Base-by-base conservation (phyloP, 1,140 invertebrate species). In the Watersipora subatra region DNA sequence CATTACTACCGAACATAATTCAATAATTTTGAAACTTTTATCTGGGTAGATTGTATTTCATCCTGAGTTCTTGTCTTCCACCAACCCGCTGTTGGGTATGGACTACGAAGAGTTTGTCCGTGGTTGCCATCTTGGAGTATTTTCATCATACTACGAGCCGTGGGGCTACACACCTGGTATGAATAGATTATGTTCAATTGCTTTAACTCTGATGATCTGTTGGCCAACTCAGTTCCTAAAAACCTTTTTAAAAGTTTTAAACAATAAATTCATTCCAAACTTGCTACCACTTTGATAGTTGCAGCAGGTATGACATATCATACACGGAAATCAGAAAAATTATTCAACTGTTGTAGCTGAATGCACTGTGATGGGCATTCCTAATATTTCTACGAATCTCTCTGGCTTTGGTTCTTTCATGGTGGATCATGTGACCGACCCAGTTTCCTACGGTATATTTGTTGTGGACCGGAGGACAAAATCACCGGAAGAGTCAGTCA, bases 51-150 rank as follows among this genome's bases (percentile, higher is more conserved):
- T 98, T 46, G 90, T 99, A 46, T 99, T 99, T 82, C 96, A 99
- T 84, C 96, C 97, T 0, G 97, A 99, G 82, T 99, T 99, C 82
- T 82, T 99, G 1, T 93, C 91, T 1, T 94, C 93, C 0, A 98
- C 95, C 0, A 99, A 97, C 82, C 97, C 97, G 0, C 82, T 99
- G 2, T 95, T 99, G 81, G 92, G 93, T 2, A 83, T 99, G 67
- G 96, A 99, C 75, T 99, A 99, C 77, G 95, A 99, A 78, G 96
- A 99, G 75, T 99, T 99, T 82, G 96, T 99, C 0, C 84, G 97
- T 62, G 97, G 97, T 56, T 99, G 97, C 75, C 97, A 99, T 83
- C 84, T 99, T 65, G 95, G 95, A 2, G 93, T 98, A 19, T 99
- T 99, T 78, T 95, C 96, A 1, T 97, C 93, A 1, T 98, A 98